Evolutionary conservation across 2,113 vertebrate species (phyloP).

Genomic region (Callipepla squamata): DNA sequence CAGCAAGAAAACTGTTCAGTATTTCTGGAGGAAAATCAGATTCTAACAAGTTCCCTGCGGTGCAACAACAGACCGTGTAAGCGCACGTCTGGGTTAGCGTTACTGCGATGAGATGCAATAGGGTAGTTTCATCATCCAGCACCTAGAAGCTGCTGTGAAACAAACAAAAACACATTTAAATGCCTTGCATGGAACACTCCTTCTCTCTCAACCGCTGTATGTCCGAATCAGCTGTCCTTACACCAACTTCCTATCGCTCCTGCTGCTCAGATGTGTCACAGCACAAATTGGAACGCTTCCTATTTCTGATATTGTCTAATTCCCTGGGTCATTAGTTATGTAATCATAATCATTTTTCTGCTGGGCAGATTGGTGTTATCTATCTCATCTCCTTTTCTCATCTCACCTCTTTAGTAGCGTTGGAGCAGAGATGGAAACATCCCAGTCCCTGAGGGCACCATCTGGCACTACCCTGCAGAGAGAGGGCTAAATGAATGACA

Average conservation of each 20-base stretch:
- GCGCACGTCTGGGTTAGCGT: background rate
- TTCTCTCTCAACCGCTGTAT: background rate
- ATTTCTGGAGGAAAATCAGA: background rate
- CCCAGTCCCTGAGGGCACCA: conserved; percentile 72
- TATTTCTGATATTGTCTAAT: conserved; percentile 71
- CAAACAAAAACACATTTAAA: background rate
- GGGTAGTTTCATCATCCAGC: background rate
- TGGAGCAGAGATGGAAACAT: conserved; percentile 63
- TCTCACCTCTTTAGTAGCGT: conserved; percentile 64
- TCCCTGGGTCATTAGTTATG: conserved; percentile 78
- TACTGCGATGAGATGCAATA: accelerated
- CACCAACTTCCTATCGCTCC: background rate
- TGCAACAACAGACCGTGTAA: background rate
- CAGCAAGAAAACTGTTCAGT: background rate
- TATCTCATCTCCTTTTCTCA: conserved; percentile 53
- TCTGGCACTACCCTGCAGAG: conserved; percentile 70
- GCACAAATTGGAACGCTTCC: conserved; percentile 52
- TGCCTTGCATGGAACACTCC: background rate
- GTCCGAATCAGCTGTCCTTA: background rate
- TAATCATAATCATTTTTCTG: conserved; percentile 78
- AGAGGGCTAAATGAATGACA: conserved; percentile 65
- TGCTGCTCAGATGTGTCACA: conserved; percentile 43
- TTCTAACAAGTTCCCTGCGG: background rate
- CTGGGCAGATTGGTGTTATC: conserved; percentile 70
- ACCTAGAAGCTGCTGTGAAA: background rate